These are phyloP conservation scores for Musca vetustissima DNA, from an alignment of 1,140 invertebrate species.

Conservation along the genomic window DNA sequence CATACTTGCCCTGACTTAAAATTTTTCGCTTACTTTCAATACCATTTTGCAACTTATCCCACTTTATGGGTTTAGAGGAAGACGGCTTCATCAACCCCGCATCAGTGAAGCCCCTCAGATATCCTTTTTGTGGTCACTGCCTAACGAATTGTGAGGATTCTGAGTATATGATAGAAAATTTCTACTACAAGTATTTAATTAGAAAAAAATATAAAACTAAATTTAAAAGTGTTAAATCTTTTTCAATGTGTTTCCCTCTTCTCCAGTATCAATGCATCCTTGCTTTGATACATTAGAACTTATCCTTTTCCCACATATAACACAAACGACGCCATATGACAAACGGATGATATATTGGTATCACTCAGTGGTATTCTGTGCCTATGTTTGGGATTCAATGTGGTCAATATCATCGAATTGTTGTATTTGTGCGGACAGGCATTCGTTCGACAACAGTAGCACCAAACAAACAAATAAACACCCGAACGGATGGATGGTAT, in stretches of 20 bases:
- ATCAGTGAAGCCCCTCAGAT: not conserved
- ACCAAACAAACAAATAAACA: not conserved
- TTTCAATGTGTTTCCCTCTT: no score
- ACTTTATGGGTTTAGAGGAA: not conserved
- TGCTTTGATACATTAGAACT: not conserved
- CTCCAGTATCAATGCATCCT: not conserved
- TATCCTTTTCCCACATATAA: not conserved
- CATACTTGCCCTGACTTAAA: no score
- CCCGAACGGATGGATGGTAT: no score
- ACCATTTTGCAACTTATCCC: not conserved
- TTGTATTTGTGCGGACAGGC: not conserved
- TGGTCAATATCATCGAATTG: conserved; percentile 1
- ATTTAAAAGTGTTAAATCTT: not conserved
- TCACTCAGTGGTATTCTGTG: not conserved
- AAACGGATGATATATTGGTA: not conserved
- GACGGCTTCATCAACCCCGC: not conserved
- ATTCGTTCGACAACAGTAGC: not conserved
- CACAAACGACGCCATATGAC: not conserved
- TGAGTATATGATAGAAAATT: not conserved
- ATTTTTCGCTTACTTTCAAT: not conserved
- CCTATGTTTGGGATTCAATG: conserved; percentile 10
- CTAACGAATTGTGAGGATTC: conserved; percentile 1
- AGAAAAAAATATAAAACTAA: no score
- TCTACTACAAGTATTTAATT: not conserved
- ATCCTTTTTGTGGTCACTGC: not conserved